Evolutionary conservation across 2,113 vertebrate genomes (phyloP).

Genomic region (Triplophysa tibetana): DNA sequence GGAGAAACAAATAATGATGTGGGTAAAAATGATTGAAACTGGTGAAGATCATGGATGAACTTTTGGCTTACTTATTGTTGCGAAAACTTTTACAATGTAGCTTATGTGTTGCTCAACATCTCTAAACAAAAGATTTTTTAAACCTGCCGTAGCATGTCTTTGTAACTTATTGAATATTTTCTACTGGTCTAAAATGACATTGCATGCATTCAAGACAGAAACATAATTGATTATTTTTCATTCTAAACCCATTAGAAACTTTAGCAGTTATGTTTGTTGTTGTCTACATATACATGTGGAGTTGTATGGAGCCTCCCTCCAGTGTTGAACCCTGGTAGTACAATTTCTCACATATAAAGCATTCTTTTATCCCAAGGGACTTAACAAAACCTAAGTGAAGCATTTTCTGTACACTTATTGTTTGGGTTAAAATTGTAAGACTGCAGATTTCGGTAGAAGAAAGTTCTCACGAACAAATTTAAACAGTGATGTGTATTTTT

Average conservation of each 20-base stretch:
- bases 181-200: neutral
- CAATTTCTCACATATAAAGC: neutral
- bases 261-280: neutral
- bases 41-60: neutral
- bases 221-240: neutral
- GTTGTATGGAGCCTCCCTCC: slow-evolving; percentile 15
- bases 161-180: neutral
- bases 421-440: too few species aligned
- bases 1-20: neutral
- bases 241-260: neutral
- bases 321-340: slow-evolving; percentile 12
- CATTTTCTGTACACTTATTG: neutral
- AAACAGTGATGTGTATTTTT: too few species aligned
- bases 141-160: neutral
- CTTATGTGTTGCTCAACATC: too few species aligned
- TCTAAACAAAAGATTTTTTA: neutral
- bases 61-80: neutral
- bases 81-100: neutral
- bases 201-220: neutral
- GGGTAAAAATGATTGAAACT: neutral
- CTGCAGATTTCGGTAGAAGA: neutral
- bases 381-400: neutral
- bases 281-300: neutral
- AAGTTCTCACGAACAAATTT: neutral
- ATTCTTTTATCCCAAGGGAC: neutral